A percentile compares a stretch with the other conserved stretches of the same genome.
Conservation (phyloP, 1,140 invertebrate genomes). For the Ceratina japonica region DNA sequence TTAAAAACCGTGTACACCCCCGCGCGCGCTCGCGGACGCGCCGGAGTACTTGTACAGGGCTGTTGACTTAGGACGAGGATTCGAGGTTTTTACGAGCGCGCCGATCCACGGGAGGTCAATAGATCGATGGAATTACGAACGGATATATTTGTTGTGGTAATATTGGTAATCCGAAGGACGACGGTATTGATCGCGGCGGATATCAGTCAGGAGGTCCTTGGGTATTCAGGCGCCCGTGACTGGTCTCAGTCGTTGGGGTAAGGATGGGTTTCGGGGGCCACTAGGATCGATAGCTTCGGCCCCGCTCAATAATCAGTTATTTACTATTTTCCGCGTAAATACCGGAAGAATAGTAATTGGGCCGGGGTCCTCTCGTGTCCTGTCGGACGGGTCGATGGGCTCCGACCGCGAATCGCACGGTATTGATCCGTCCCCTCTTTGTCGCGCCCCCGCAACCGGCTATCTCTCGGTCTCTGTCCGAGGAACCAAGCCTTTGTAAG, state of each 20-base stretch:
- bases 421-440: constrained; percentile 70
- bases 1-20: not conserved
- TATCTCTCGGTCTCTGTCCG: constrained; percentile 32
- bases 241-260: not conserved
- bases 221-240: not conserved
- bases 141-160: constrained; percentile 41
- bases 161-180: constrained; percentile 1
- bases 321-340: not conserved
- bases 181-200: constrained; percentile 19
- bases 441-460: constrained; percentile 38
- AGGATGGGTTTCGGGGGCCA: not conserved
- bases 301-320: not conserved
- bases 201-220: constrained; percentile 26
- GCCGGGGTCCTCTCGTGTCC: too few species aligned
- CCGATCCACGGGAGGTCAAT: not conserved
- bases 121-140: constrained; percentile 26
- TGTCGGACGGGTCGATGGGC: too few species aligned
- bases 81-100: constrained; percentile 1
- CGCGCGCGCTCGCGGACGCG: not conserved
- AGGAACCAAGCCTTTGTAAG: constrained; percentile 45
- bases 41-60: not conserved
- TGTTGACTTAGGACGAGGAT: constrained; percentile 32
- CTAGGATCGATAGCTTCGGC: not conserved
- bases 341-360: too few species aligned
- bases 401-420: too few species aligned